Base-by-base conservation (phyloP, 2,797 vertebrate species). In the Silurus lanzhouensis region DNA sequence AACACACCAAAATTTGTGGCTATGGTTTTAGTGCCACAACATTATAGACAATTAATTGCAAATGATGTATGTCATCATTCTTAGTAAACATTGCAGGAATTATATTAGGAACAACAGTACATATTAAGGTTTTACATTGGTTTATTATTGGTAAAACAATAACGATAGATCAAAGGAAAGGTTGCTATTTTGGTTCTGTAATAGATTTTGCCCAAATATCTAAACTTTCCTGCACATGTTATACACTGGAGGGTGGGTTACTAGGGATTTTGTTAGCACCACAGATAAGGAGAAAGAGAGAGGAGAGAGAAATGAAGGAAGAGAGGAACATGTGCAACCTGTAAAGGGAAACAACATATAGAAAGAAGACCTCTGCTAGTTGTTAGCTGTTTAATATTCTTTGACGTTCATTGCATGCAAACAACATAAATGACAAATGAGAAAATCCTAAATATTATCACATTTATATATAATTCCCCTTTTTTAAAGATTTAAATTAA, bases 101-200 rank as follows among this genome's bases (percentile, higher is more conserved):
- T 38, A 22, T 44, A 38, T 66, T 44, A 22, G 70, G 19, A 74
- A 52, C 48, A 10, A 52, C 38, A 13, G 8, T 58, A 58, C 57
- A 76, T 31, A 27, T 38, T 15, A 60, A 76, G 1, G 2, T 74
- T 27, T 48, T 46, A 52, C 2, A 52, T 52, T 52, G 48, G 79
- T 58, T 66, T 86, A 78, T 64, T 58, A 78, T 77, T 46, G 79
- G 75, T 83, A 61, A 78, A 77, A 86, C 76, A 82, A 83, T 70
- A 83, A 89, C 70, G 38, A 77, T 82, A 76, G 78, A 20, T 68
- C 57, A 31, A 22, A 82, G 31, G 12, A 58, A 70, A 38, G 2
- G 17, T 77, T 83, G 74, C 74, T 87, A 83, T 77, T 67, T 27
- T 87, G 81, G 52, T 12, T 72, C n/a, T 38, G 10, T 71, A 60